Conservation (phyloP, 2,113 vertebrate species). For the Microtus richardsoni region DNA sequence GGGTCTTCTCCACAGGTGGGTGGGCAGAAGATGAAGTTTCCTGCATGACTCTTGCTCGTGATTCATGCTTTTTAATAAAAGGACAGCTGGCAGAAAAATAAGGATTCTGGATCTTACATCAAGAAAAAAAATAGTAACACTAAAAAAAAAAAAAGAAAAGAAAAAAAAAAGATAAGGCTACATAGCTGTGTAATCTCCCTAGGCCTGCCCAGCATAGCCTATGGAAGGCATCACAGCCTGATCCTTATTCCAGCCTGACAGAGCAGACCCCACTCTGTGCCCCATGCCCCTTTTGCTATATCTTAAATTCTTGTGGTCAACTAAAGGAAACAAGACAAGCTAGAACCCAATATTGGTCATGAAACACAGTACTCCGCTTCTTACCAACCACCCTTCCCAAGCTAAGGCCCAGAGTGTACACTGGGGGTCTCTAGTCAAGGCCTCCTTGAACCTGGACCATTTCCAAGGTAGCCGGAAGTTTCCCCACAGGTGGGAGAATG, state of each 20-base stretch:
- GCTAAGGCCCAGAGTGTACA: not conserved
- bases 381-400: not conserved
- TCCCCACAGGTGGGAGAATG: not conserved
- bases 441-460: not conserved
- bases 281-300: not conserved
- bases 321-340: not conserved
- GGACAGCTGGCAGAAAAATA: slow-evolving; percentile 31
- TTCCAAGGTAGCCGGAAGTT: not conserved
- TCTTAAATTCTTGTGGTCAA: slow-evolving; percentile 13
- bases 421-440: not conserved
- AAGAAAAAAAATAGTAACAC: slow-evolving; percentile 25
- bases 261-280: not conserved
- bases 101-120: slow-evolving; percentile 50
- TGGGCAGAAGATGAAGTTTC: slow-evolving; percentile 64
- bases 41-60: slow-evolving; percentile 50
- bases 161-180: not conserved
- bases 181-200: not conserved
- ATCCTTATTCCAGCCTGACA: not conserved
- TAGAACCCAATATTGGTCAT: not conserved
- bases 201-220: not conserved
- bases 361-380: not conserved
- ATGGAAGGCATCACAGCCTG: not conserved
- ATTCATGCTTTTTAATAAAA: slow-evolving; percentile 72
- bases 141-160: not conserved
- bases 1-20: not conserved